Conservation (phyloP, 2,888 invertebrate species). For the Aproaerema taeniolella region DNA sequence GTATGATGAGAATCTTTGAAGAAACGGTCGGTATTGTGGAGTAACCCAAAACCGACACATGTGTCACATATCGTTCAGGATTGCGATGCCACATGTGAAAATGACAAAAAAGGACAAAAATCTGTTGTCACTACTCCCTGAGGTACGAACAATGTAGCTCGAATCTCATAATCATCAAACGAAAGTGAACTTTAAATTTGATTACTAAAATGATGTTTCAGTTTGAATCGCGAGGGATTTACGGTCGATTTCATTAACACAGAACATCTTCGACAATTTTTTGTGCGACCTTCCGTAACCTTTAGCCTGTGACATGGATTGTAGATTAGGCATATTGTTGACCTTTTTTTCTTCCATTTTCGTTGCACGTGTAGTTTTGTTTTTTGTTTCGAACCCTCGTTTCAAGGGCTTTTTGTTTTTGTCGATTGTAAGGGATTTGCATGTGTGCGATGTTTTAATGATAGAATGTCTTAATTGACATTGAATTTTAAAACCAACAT, state of each 20-base stretch:
- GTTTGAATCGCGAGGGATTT: conserved; percentile 29
- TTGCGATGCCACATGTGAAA: conserved; percentile 76
- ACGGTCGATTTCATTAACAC: conserved; percentile 59
- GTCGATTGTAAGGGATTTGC: conserved; percentile 53
- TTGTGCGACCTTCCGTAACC: conserved; percentile 74
- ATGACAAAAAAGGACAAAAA: conserved; percentile 69
- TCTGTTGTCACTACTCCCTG: conserved; percentile 73
- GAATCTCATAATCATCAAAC: conserved; percentile 29
- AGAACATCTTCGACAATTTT: conserved; percentile 63
- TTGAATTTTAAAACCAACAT: conserved; percentile 28
- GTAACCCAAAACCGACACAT: conserved; percentile 74
- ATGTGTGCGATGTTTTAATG: conserved; percentile 44
- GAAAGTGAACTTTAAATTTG: conserved; percentile 42
- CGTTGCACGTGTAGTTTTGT: conserved; percentile 63
- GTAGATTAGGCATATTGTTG: conserved; percentile 77
- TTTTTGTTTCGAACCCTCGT: conserved; percentile 47
- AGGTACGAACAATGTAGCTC: conserved; percentile 70
- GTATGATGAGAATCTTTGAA: conserved; percentile 65
- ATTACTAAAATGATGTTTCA: conserved; percentile 36
- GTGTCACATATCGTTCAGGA: conserved; percentile 75
- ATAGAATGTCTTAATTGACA: conserved; percentile 36
- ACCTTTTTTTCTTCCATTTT: conserved; percentile 68
- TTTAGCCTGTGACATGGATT: conserved; percentile 76
- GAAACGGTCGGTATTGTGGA: conserved; percentile 67
- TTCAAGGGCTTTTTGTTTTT: conserved; percentile 58